phyloP scores from a whole-genome alignment of 2,888 invertebrate genomes.

The Heteropelma amictum region DNA sequence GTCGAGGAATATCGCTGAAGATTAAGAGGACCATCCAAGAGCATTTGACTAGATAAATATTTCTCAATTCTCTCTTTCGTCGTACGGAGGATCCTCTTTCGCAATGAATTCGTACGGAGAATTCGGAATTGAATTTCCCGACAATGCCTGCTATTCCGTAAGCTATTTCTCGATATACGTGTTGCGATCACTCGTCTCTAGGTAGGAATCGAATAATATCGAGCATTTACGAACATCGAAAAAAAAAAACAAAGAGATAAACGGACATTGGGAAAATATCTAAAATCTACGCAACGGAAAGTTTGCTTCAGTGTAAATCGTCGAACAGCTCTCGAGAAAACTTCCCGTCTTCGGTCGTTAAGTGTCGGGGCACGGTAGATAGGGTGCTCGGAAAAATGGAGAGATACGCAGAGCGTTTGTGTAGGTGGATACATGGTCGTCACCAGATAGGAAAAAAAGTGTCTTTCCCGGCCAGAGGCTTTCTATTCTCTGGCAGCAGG shows the following conservation, averaged over 20 bases:
- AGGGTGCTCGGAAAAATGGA: constrained; percentile 25
- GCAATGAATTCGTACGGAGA: constrained; percentile 35
- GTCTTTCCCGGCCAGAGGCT: constrained; percentile 33
- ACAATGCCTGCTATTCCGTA: constrained; percentile 46
- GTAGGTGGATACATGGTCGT: constrained; percentile 56
- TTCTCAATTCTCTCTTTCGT: too few species aligned
- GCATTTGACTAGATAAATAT: constrained; percentile 48
- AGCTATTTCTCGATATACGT: background rate
- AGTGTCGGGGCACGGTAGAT: constrained; percentile 28
- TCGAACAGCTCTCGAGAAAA: constrained; percentile 44
- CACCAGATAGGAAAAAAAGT: constrained; percentile 57
- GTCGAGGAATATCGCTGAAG: constrained; percentile 35
- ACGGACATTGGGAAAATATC: background rate
- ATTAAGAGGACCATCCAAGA: background rate
- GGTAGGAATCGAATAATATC: background rate
- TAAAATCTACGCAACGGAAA: background rate
- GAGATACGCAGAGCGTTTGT: constrained; percentile 42
- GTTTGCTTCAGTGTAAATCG: constrained; percentile 23
- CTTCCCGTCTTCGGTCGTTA: constrained; percentile 41
- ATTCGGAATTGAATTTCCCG: constrained; percentile 59
- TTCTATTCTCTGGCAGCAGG: constrained; percentile 32
- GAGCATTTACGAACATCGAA: background rate
- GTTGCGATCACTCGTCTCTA: background rate
- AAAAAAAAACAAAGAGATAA: background rate
- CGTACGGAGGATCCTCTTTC: constrained; percentile 33